A percentile compares a stretch with the other conserved stretches of the same genome.
phyloP scores from a whole-genome alignment of 1,140 invertebrate genomes.

The Stenopsyche tienmushanensis region DNA sequence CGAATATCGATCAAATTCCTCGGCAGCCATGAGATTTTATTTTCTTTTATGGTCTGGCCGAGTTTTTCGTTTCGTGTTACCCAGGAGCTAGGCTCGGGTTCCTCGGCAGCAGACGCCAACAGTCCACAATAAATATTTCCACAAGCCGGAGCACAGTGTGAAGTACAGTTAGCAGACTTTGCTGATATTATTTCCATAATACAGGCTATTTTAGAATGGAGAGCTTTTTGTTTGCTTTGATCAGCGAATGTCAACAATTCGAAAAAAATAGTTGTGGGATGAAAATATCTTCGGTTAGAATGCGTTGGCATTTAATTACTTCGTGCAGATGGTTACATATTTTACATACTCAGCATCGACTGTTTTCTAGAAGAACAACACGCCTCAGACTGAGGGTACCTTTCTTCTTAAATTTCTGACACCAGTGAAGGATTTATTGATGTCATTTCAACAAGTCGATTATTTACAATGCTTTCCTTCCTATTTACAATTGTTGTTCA shows the following conservation, averaged over 20 bases:
- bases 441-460: no score
- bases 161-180: slow-evolving; percentile 17
- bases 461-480: no score
- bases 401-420: no score
- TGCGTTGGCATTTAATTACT: not conserved
- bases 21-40: not conserved
- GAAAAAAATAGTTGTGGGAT: not conserved
- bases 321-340: no score
- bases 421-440: no score
- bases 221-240: not conserved
- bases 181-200: slow-evolving; percentile 19
- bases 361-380: not conserved
- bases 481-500: no score
- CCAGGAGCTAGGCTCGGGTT: not conserved
- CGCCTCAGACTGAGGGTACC: no score
- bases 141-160: slow-evolving; percentile 12
- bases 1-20: no score
- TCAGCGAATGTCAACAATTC: not conserved
- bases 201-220: slow-evolving; percentile 4
- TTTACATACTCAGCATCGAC: no score
- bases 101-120: slow-evolving; percentile 21
- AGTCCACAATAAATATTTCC: slow-evolving; percentile 23
- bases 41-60: slow-evolving; percentile 14
- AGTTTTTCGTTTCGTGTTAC: slow-evolving; percentile 16
- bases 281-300: not conserved